Base-by-base conservation (phyloP, 2,113 vertebrate species). In the Tenebrosternarchus preto region DNA sequence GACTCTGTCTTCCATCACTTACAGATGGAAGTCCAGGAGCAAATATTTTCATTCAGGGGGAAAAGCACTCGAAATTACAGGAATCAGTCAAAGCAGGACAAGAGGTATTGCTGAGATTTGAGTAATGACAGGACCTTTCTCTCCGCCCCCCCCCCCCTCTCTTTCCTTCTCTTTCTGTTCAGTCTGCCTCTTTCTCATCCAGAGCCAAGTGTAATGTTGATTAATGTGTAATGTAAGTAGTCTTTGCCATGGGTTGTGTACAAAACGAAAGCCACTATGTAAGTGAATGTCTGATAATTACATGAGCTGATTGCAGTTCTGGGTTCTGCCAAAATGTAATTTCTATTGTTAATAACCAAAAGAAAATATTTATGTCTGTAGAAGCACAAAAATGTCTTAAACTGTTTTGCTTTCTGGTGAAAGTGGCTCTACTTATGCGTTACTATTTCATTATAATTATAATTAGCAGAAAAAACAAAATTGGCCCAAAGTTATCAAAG, bases 291-390 rank as follows among this genome's bases (percentile, higher is more conserved):
- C 84, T 83, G 85, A 88, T 87, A 91, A 92, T 90, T 89, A 88
- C 86, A 87, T 85, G 43, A 89, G 91, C 87, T 94, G 94, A 94
- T 94, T 95, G 92, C 88, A 92, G 89, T 85, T 83, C 60, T 88
- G 88, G 81, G 74, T 79, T 86, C 91, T 90, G 94, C 94, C 94
- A 95, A 91, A 85, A 91, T 87, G 83, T 88, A 70, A 94, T 93
- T 94, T 91, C 88, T 86, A 87, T 92, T 93, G 88, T 90, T 92
- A 93, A 94, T 94, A 94, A 94, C 91, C 86, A 88, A 93, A 94
- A 92, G 90, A 94, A 95, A 95, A 94, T 91, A 95, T 94, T 95
- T 95, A 86, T 90, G 92, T 94, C 91, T 93, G 89, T 87, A 86
- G 86, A n/a, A 91, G 67, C 81, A 89, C 79, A 81, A 83, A 82